Evolutionary conservation across 2,888 invertebrate genomes (phyloP).

Genomic region (Lycocerus yunnanus): DNA sequence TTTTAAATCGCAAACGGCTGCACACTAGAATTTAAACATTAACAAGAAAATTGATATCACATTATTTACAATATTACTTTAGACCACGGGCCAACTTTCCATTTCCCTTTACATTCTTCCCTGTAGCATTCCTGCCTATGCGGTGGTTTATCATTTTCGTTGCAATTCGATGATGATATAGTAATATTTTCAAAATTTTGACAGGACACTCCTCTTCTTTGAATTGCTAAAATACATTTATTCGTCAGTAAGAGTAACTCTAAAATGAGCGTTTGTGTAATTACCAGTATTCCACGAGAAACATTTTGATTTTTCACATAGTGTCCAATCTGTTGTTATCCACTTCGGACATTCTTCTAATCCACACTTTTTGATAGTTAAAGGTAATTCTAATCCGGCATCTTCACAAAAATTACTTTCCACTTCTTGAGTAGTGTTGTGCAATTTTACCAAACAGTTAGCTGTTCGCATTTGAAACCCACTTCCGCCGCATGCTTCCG

Average conservation of each 20-base stretch:
- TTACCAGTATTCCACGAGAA: constrained; percentile 73
- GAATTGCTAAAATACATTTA: constrained; percentile 63
- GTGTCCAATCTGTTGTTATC: constrained; percentile 71
- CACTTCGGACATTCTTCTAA: constrained; percentile 74
- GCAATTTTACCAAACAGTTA: constrained; percentile 70
- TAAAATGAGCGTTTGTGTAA: background rate
- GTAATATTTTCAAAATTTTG: constrained; percentile 52
- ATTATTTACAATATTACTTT: constrained; percentile 66
- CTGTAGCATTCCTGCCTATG: constrained; percentile 81
- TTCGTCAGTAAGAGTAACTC: background rate
- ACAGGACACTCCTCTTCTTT: constrained; percentile 71
- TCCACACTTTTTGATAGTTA: constrained; percentile 68
- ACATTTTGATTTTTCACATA: constrained; percentile 74
- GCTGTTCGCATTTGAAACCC: constrained; percentile 74
- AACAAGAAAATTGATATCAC: background rate
- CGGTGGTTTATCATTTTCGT: constrained; percentile 73
- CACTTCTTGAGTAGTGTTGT: constrained; percentile 63
- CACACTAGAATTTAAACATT: constrained; percentile 67
- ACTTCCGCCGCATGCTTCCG: constrained; percentile 78
- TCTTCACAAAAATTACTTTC: constrained; percentile 72
- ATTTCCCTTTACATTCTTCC: constrained; percentile 84
- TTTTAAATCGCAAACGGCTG: constrained; percentile 78
- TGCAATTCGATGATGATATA: constrained; percentile 64
- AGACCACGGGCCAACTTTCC: constrained; percentile 93
- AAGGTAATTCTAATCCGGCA: constrained; percentile 68